Evolutionary conservation across 2,797 vertebrate genomes (phyloP), one percentile per base, ranked within the genome.

Genomic region (Somateria mollissima): DNA sequence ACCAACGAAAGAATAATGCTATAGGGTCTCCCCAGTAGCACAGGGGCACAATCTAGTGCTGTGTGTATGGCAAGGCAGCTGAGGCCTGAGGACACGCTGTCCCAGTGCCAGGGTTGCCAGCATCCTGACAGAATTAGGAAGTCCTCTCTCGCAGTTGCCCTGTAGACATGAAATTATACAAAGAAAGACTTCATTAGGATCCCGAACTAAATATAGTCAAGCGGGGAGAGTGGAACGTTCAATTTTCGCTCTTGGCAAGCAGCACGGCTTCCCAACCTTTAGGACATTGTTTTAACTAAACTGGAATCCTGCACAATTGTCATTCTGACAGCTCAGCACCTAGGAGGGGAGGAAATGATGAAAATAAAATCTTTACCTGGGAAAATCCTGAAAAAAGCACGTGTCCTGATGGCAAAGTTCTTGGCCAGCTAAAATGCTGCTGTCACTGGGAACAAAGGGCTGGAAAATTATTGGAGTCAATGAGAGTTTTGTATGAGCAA

Each of bases 71-170:
- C 76, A 88, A 32, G 0, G 34, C 69, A 70, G 66, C 10, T 2
- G 72, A 82, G 56, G 79, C 76, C 90, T 77, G 71, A 91, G 86
- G 72, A 92, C 90, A 86, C 0, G 2, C 8, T 93, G 93, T 94
- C 85, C 94, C 70, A 74, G 66, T 2, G 0, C 25, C 53, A 79
- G 79, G 2, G 13, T 62, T 92, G 97, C 95, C 96, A 96, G 96
- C 41, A 96, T 96, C 95, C 96, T 97, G 95, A 96, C 85, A 85
- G 93, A 97, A 92, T 93, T 97, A 96, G 95, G 97, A 97, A 97
- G 97, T 95, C 76, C 78, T 95, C 88, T 91, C 91, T 88, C 7
- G 4, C 81, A 92, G 77, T 80, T 94, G 94, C 97, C 93, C 92
- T 86, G 88, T 90, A 96, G 97, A 96, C 92, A 96, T 61, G 91